phyloP scores from a whole-genome alignment of 2,113 vertebrate genomes.

The Zeus faber region DNA sequence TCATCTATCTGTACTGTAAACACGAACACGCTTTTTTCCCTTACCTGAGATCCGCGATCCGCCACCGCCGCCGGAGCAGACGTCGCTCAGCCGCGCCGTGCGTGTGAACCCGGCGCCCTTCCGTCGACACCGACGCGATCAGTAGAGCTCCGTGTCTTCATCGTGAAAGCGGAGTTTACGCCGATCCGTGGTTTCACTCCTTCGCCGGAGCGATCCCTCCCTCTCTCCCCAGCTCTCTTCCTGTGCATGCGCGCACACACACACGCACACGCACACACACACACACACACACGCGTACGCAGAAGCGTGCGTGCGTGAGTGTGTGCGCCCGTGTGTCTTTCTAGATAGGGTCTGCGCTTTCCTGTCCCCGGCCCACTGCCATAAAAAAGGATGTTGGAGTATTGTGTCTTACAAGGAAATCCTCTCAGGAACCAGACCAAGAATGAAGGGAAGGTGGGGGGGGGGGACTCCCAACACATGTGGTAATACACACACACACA shows the following conservation, averaged over 20 bases:
- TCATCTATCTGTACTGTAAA: too few relatives aligned
- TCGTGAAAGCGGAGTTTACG: background rate
- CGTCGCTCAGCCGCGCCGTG: too few relatives aligned
- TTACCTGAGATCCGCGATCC: too few relatives aligned
- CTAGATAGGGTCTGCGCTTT: background rate
- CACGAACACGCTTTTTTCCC: too few relatives aligned
- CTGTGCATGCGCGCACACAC: background rate
- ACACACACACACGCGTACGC: background rate
- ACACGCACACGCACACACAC: background rate
- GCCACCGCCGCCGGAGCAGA: too few relatives aligned
- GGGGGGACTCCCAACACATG: too few relatives aligned
- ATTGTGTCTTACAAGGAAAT: background rate
- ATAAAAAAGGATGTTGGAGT: background rate
- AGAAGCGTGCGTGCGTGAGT: background rate
- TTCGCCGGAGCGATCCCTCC: too few relatives aligned
- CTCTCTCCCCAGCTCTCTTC: background rate
- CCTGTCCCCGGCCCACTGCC: background rate
- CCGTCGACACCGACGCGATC: background rate
- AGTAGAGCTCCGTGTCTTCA: background rate
- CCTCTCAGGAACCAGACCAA: background rate
- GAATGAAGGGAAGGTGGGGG: slow-evolving; percentile 1
- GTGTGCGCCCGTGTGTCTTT: background rate
- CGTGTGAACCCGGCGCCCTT: too few relatives aligned
- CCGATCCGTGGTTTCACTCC: too few relatives aligned
- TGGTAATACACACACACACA: background rate